These are phyloP conservation scores for Notarius quadriscutis DNA, from an alignment of 2,113 vertebrate genomes.

Conservation along the genomic window DNA sequence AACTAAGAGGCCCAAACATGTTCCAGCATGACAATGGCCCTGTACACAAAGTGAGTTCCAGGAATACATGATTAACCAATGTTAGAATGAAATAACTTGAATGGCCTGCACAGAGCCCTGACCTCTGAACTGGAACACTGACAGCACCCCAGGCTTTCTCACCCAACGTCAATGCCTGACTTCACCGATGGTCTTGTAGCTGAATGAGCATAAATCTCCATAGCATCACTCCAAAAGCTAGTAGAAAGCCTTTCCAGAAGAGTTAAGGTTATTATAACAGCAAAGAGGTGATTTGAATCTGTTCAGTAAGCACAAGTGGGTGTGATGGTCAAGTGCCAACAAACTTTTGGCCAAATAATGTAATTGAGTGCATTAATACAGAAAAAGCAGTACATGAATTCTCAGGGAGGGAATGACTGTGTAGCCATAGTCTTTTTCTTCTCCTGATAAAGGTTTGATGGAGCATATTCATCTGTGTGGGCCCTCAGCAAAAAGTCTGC, in stretches of 20 bases:
- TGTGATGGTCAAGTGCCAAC: neutral
- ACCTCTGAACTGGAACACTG: neutral
- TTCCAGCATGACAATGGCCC: neutral
- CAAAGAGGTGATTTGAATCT: neutral
- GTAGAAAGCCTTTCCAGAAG: neutral
- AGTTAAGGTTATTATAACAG: neutral
- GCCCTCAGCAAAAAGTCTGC: neutral
- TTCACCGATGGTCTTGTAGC: neutral
- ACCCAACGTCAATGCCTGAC: neutral
- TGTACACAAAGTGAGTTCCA: neutral
- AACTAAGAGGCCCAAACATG: neutral
- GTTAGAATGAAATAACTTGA: neutral
- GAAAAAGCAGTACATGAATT: neutral
- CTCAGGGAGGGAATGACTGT: neutral
- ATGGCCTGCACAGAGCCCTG: neutral
- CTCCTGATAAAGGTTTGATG: too few relatives aligned
- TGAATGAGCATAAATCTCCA: too few relatives aligned
- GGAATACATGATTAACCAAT: too few relatives aligned
- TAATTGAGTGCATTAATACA: neutral
- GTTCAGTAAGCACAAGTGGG: too few relatives aligned
- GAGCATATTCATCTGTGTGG: neutral
- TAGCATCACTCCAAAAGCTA: neutral
- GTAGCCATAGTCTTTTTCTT: neutral
- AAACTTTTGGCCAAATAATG: neutral
- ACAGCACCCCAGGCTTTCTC: neutral